Percentiles rank a stretch among this genome's conserved stretches.
Evolutionary conservation across 2,113 vertebrate genomes (phyloP).

Genomic region (Heliornis fulica): DNA sequence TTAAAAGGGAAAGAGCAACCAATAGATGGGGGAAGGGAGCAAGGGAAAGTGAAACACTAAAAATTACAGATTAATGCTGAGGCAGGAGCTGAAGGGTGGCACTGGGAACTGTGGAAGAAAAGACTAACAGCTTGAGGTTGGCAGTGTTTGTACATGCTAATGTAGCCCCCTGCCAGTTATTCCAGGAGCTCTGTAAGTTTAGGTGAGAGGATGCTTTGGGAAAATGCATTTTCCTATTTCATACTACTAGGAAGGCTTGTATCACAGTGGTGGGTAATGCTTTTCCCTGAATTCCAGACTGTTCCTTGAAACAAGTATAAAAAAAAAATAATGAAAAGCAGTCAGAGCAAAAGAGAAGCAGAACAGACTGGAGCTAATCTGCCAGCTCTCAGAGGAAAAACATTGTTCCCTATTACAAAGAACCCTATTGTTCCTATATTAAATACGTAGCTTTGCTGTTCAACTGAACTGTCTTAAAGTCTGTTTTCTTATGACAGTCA

Average conservation of each 20-base stretch:
- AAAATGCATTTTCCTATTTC: constrained; percentile 1
- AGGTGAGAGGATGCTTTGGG: neutral
- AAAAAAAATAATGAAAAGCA: neutral
- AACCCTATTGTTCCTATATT: constrained; percentile 11
- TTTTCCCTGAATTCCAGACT: neutral
- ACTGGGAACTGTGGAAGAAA: neutral
- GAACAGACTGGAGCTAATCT: neutral
- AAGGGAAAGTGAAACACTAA: neutral
- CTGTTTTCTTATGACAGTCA: neutral
- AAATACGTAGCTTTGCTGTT: constrained; percentile 33
- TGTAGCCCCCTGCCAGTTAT: neutral
- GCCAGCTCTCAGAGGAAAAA: neutral
- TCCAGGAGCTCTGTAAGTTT: neutral
- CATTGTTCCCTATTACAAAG: constrained; percentile 28
- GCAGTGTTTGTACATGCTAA: neutral
- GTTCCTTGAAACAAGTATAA: neutral
- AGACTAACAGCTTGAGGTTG: neutral
- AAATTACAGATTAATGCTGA: neutral
- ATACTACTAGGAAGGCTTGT: neutral
- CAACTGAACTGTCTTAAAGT: neutral
- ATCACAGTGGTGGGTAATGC: neutral
- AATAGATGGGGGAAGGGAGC: neutral
- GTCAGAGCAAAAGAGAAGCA: neutral
- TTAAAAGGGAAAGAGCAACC: neutral
- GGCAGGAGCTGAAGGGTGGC: neutral